Evolutionary conservation across 2,888 invertebrate species (phyloP), one percentile per base, ranked within the genome.

Genomic region (Sepioteuthis lessoniana): DNA sequence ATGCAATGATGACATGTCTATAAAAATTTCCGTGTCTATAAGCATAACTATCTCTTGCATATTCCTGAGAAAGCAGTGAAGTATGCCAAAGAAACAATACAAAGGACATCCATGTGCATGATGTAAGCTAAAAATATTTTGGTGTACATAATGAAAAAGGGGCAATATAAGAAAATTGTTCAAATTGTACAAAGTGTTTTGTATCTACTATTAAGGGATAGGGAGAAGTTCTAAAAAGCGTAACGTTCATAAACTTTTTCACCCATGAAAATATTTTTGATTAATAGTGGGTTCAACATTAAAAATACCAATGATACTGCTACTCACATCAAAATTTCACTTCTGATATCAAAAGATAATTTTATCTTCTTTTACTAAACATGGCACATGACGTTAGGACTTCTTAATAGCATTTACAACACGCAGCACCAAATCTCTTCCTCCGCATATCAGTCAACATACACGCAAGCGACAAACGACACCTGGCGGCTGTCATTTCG

Each of bases 351-450:
- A 76, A 76, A 76, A 16, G 76, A 76, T 76, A n/a, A 76, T n/a
- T 76, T 76, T 76, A 76, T 76, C 76, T 76, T 76, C 76, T 76
- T 76, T 76, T n/a, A n/a, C n/a, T n/a, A n/a, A 76, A 76, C 76
- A 76, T 76, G n/a, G 76, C 76, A 76, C 35, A n/a, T 76, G n/a
- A 76, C 13, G n/a, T 76, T 76, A 76, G 76, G n/a, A 13, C 76
- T 55, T 55, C 55, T 35, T 76, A 76, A 76, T n/a, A 76, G 76
- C 76, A 76, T 35, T 76, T n/a, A 76, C 76, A 76, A n/a, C 76
- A 76, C 76, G 76, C n/a, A 76, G 76, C 76, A 10, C 19, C 4
- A 76, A 76, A 76, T 76, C n/a, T 16, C n/a, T 76, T 76, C n/a
- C 76, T 76, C n/a, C 35, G n/a, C 76, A 76, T 76, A 28, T n/a